Conservation (phyloP, 2,113 vertebrate species). For the Salvelinus namaycush region DNA sequence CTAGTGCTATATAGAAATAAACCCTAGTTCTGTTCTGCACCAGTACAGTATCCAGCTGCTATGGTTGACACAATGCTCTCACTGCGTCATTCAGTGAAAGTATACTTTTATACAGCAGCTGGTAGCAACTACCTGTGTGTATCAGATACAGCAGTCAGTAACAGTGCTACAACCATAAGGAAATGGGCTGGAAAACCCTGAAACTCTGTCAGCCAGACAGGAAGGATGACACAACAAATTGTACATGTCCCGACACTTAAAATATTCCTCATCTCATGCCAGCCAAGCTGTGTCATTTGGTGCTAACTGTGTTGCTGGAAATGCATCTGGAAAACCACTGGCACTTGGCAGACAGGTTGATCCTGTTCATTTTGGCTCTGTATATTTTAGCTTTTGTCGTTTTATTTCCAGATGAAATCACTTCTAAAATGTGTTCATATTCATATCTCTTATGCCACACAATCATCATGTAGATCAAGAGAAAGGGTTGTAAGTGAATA, state of each 20-base stretch:
- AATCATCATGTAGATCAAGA: too few relatives aligned
- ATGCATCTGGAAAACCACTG: background rate
- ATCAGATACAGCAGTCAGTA: background rate
- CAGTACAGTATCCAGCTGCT: background rate
- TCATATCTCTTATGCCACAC: background rate
- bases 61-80: background rate
- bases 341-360: background rate
- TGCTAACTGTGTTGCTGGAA: background rate
- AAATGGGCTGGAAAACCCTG: background rate
- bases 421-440: background rate
- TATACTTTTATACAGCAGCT: background rate
- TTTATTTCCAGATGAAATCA: background rate
- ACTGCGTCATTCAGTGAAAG: background rate
- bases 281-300: background rate
- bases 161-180: background rate
- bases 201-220: background rate
- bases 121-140: background rate
- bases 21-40: background rate
- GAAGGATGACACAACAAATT: background rate
- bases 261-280: background rate
- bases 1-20: background rate
- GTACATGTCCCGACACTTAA: background rate
- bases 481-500: too few relatives aligned
- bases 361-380: background rate
- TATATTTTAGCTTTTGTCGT: background rate